Conservation (phyloP, 2,797 vertebrate species). For the Pipistrellus pygmaeus region DNA sequence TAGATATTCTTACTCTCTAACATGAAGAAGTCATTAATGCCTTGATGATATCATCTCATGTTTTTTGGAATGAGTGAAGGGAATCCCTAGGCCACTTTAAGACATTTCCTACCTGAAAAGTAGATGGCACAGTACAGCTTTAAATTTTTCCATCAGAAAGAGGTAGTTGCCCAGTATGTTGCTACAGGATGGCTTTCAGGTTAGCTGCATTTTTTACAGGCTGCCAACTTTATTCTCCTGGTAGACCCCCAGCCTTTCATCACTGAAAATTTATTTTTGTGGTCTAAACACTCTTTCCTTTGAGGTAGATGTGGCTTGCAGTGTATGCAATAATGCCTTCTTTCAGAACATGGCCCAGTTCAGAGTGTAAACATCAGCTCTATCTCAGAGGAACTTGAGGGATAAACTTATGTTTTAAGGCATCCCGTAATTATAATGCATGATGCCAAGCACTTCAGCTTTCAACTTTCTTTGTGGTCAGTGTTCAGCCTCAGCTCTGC, state of each 20-base stretch:
- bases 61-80: neutral
- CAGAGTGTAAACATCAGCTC: neutral
- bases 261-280: constrained; percentile 27
- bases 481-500: neutral
- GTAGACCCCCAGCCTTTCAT: neutral
- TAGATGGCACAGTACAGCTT: neutral
- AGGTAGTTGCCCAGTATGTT: neutral
- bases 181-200: neutral
- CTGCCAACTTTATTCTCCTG: neutral
- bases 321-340: neutral
- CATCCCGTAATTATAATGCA: accelerated
- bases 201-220: neutral
- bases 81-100: neutral
- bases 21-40: neutral
- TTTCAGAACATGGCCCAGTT: neutral
- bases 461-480: neutral
- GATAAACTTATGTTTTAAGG: neutral
- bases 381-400: neutral
- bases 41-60: neutral
- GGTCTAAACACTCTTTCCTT: neutral
- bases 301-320: neutral
- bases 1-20: neutral
- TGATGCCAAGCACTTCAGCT: neutral
- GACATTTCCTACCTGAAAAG: neutral
- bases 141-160: neutral